Conservation (phyloP, 2,888 invertebrate genomes). For the Brachycybe producta region DNA sequence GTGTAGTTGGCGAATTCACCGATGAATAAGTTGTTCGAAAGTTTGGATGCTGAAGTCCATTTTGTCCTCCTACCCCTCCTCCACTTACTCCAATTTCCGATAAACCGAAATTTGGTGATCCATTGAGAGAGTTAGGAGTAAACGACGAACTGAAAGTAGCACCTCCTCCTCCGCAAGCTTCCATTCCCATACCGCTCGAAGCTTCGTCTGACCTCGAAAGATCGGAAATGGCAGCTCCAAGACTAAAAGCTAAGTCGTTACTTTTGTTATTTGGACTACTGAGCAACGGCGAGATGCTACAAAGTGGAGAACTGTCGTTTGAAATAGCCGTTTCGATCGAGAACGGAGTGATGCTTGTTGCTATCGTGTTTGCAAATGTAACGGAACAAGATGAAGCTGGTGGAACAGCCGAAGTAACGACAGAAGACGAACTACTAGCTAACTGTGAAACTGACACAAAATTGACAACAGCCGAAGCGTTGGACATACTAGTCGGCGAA, state of each 20-base stretch:
- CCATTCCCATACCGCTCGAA: not conserved
- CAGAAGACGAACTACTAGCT: constrained; percentile 19
- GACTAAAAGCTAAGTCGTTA: constrained; percentile 7
- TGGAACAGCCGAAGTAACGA: not conserved
- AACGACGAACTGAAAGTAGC: no score
- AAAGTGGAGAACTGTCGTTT: constrained; percentile 19
- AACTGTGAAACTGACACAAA: constrained; percentile 19
- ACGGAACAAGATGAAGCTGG: not conserved
- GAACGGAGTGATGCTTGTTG: constrained; percentile 4
- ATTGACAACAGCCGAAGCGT: constrained; percentile 8
- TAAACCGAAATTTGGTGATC: no score
- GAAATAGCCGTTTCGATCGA: constrained; percentile 18
- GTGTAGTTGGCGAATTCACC: no score
- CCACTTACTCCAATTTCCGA: no score
- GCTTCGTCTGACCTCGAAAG: constrained; percentile 4
- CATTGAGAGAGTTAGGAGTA: no score
- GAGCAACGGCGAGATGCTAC: constrained; percentile 19
- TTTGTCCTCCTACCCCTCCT: no score
- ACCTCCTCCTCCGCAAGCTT: no score
- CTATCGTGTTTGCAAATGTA: constrained; percentile 3
- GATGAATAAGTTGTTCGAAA: no score
- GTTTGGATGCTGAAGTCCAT: no score
- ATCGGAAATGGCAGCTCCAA: constrained; percentile 8
- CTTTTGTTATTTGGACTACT: constrained; percentile 18
- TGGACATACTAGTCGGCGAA: no score